Base-by-base conservation (phyloP, 2,113 vertebrate genomes). In the Zootoca vivipara region DNA sequence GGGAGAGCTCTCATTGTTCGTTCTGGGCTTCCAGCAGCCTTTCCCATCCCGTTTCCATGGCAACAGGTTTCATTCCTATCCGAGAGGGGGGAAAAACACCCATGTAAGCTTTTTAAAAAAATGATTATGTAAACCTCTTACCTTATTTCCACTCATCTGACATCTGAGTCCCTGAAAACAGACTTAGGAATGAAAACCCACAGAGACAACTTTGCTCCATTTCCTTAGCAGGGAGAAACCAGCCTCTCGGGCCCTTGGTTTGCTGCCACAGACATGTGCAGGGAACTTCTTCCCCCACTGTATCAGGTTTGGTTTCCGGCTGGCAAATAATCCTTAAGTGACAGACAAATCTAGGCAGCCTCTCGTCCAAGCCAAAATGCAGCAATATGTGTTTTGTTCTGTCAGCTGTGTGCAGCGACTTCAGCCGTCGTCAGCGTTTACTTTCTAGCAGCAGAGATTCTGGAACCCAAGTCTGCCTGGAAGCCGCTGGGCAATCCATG, bases 11-110 rank as follows among this genome's bases (percentile, higher is more conserved):
- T 90, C 85, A 16, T 80, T 86, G 67, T 87, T 92, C 90, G 30
- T 79, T 94, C 85, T 88, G 91, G 91, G 46, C 92, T 90, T 52
- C 40, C 38, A 85, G 87, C 78, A 92, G 89, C 91, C 92, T 89
- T 94, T 94, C 91, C 84, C 87, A 26, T 81, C 33, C 64, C 22
- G 93, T 97, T 96, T 92, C 95, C 92, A 95, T 96, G 93, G 95
- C 94, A 94, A 96, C 90, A 89, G 84, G 83, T 89, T 83, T 85
- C 89, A 86, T 64, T 90, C 22, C 84, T 82, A 89, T 87, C 82
- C 88, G 72, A 89, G 80, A 42, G 28, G 91, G 92, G 22, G 18
- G 90, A 93, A 87, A 87, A 94, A 93, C 91, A 85, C 1, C 42
- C 46, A 87, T 87, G 58, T 80, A 94, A 90, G 89, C 35, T 89